A percentile compares a stretch with the other conserved stretches of the same genome.
phyloP scores from a whole-genome alignment of 2,797 vertebrate species.

The Corythornis leucogaster region DNA sequence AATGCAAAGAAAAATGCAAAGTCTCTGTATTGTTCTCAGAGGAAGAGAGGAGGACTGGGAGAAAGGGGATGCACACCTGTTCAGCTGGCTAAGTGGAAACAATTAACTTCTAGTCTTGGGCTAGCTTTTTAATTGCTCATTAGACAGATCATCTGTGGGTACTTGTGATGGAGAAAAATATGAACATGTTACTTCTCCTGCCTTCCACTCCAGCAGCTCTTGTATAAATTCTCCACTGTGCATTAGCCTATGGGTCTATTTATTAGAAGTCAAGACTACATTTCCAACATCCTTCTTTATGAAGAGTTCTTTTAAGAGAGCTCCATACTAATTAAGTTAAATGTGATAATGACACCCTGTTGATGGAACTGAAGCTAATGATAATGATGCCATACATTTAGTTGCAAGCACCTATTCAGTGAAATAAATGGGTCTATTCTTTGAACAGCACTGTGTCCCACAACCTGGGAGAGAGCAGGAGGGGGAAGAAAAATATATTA shows the following conservation, averaged over 20 bases:
- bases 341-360: constrained; percentile 58
- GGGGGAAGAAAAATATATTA: not conserved
- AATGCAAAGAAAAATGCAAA: not conserved
- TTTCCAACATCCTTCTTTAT: constrained; percentile 38
- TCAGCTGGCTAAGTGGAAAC: not conserved
- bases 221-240: constrained; percentile 33
- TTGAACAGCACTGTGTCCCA: not conserved
- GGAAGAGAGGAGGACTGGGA: not conserved
- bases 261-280: constrained; percentile 51
- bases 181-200: not conserved
- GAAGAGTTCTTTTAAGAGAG: constrained; percentile 53
- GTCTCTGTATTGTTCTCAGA: not conserved
- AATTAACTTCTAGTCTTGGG: not conserved
- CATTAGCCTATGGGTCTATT: constrained; percentile 60
- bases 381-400: constrained; percentile 60
- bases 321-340: constrained; percentile 73
- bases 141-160: not conserved
- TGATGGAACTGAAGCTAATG: constrained; percentile 63
- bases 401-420: constrained; percentile 51
- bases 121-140: constrained; percentile 42
- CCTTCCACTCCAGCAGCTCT: not conserved
- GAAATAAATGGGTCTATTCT: constrained; percentile 54
- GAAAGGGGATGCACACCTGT: not conserved
- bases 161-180: not conserved
- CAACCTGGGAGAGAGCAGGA: constrained; percentile 4